Evolutionary conservation across 92 coral and sea anemone genomes (phyloP).

Genomic region (Bergia puertoricense): DNA sequence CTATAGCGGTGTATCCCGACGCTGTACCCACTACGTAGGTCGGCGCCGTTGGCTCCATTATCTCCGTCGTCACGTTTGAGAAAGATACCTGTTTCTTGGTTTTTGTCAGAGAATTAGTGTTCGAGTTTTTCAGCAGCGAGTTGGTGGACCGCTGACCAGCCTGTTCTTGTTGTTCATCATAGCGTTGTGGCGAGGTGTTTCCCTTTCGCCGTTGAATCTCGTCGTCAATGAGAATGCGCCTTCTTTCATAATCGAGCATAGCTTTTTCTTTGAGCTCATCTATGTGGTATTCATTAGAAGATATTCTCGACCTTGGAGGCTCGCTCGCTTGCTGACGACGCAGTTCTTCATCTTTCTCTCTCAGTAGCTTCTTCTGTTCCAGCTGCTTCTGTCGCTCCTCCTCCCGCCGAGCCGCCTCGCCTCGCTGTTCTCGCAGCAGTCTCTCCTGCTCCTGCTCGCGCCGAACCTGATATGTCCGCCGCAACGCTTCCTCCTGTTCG

Average conservation of each 20-base stretch:
- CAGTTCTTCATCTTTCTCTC: slow-evolving; percentile 90
- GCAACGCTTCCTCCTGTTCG: slow-evolving; percentile 74
- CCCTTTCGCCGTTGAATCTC: slow-evolving; percentile 76
- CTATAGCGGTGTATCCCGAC: slow-evolving; percentile 76
- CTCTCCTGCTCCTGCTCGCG: slow-evolving; percentile 59
- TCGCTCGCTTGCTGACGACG: slow-evolving; percentile 83
- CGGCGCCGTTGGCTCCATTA: slow-evolving; percentile 86
- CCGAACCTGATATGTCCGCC: slow-evolving; percentile 54
- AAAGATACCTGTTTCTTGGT: slow-evolving; percentile 93
- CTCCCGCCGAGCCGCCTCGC: slow-evolving; percentile 65
- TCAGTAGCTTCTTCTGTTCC: slow-evolving; percentile 71
- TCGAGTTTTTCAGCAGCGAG: slow-evolving; percentile 63
- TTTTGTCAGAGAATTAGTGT: slow-evolving; percentile 42
- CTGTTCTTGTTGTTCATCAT: slow-evolving; percentile 17
- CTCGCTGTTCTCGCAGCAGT: slow-evolving; percentile 64
- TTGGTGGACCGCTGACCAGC: slow-evolving; percentile 37
- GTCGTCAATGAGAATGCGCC: slow-evolving; percentile 78
- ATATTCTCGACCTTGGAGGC: slow-evolving; percentile 53
- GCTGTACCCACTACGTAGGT: slow-evolving; percentile 78
- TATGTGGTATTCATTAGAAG: slow-evolving; percentile 67
- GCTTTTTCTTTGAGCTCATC: slow-evolving; percentile 80
- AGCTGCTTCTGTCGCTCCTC: slow-evolving; percentile 61
- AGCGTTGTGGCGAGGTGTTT: slow-evolving; percentile 16
- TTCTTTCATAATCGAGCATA: slow-evolving; percentile 81
- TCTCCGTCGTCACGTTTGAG: slow-evolving; percentile 90